phyloP scores from a whole-genome alignment of 1,140 invertebrate species.

The Plectus sambesii region DNA sequence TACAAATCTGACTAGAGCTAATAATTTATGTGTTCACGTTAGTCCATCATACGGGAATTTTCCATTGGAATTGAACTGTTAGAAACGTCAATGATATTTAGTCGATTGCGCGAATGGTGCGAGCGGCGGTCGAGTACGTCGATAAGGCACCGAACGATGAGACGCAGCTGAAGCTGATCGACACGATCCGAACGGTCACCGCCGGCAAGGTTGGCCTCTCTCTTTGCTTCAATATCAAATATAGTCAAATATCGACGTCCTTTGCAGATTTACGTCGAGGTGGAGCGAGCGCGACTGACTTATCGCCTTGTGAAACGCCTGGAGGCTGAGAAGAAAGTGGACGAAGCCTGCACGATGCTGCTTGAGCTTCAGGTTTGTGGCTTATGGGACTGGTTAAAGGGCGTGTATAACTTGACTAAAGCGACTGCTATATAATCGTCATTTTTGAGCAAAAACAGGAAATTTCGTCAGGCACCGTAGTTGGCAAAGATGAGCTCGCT shows the following conservation, averaged over 20 bases:
- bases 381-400: not conserved
- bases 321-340: constrained; percentile 78
- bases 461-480: too few relatives aligned
- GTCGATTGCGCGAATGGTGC: constrained; percentile 96
- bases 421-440: too few relatives aligned
- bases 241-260: constrained; percentile 15
- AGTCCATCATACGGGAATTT: not conserved
- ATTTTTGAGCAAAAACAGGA: too few relatives aligned
- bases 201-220: constrained; percentile 69
- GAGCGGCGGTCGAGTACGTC: constrained; percentile 86
- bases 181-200: constrained; percentile 83
- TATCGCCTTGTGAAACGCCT: constrained; percentile 82
- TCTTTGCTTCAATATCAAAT: constrained; percentile 10
- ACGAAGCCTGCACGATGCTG: constrained; percentile 78
- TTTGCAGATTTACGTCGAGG: constrained; percentile 89
- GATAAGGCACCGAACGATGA: constrained; percentile 82
- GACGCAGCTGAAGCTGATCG: constrained; percentile 81
- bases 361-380: constrained; percentile 71
- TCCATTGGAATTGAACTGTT: not conserved
- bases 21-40: too few relatives aligned
- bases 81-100: constrained; percentile 30
- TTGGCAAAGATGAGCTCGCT: too few relatives aligned
- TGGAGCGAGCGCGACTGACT: constrained; percentile 87
- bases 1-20: too few relatives aligned
- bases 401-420: constrained; percentile 3